Conservation (phyloP, 35 echinoderm and acorn worm genomes). For the Anneissia japonica region DNA sequence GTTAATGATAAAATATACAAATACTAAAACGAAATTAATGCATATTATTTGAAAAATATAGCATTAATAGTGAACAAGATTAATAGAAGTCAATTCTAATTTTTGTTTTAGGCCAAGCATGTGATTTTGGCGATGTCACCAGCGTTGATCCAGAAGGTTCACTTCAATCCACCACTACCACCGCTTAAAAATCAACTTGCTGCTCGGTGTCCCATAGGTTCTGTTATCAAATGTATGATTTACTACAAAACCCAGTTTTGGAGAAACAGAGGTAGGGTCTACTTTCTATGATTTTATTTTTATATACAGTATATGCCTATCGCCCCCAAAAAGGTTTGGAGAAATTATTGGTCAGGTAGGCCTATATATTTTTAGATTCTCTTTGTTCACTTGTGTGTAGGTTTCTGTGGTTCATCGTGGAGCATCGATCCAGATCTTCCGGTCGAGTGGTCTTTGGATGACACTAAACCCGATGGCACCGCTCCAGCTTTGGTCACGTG, state of each 20-base stretch:
- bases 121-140: slow-evolving; percentile 7
- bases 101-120: background rate
- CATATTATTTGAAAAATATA: background rate
- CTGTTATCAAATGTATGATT: slow-evolving; percentile 7
- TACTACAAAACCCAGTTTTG: slow-evolving; percentile 11
- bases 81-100: too few relatives aligned
- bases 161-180: background rate
- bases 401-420: slow-evolving; percentile 28
- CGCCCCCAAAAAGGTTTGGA: too few relatives aligned
- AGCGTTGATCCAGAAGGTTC: background rate
- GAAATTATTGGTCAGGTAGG: too few relatives aligned
- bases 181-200: background rate
- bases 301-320: too few relatives aligned
- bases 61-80: background rate
- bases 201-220: background rate
- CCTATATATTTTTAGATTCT: too few relatives aligned
- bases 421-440: slow-evolving; percentile 36
- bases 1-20: background rate
- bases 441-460: slow-evolving; percentile 46
- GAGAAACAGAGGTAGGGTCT: background rate
- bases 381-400: background rate
- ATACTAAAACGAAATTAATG: background rate
- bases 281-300: too few relatives aligned
- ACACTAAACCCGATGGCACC: slow-evolving; percentile 53
- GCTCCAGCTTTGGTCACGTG: slow-evolving; percentile 58